These are phyloP conservation scores for Capreolus pygargus DNA, from an alignment of 2,113 vertebrate species.

Conservation along the genomic window DNA sequence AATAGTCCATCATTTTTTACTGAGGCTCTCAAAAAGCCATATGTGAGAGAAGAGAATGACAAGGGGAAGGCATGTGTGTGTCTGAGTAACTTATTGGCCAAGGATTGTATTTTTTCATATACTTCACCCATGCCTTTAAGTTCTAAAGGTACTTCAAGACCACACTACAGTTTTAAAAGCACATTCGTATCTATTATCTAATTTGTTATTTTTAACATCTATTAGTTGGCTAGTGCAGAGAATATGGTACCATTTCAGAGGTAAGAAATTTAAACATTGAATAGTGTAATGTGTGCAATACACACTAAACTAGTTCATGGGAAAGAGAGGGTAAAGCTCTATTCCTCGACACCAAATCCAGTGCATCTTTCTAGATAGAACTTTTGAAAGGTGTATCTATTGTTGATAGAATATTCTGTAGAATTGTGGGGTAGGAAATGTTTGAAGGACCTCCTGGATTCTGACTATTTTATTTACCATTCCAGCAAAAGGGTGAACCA, in stretches of 20 bases:
- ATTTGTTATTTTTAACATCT: background rate
- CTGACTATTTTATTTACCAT: constrained; percentile 53
- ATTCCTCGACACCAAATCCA: background rate
- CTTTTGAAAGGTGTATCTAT: background rate
- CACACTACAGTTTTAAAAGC: background rate
- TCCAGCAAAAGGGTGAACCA: constrained; percentile 49
- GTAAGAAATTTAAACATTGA: background rate
- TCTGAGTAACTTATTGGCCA: background rate
- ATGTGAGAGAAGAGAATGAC: background rate
- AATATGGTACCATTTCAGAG: background rate
- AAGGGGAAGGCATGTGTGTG: background rate
- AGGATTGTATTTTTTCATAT: constrained; percentile 8
- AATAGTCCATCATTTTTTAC: background rate
- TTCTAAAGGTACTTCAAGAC: constrained; percentile 2
- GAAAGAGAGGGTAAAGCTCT: background rate
- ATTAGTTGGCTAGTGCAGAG: background rate
- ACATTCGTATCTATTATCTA: background rate
- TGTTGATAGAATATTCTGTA: background rate
- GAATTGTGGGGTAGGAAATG: background rate
- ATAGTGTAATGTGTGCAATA: background rate
- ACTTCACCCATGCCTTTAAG: background rate
- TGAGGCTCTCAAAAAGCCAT: background rate
- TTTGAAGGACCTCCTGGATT: background rate
- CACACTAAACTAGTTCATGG: background rate
- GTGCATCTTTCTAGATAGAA: background rate